phyloP scores from a whole-genome alignment of 2,113 vertebrate genomes.

The Pitta sordida region DNA sequence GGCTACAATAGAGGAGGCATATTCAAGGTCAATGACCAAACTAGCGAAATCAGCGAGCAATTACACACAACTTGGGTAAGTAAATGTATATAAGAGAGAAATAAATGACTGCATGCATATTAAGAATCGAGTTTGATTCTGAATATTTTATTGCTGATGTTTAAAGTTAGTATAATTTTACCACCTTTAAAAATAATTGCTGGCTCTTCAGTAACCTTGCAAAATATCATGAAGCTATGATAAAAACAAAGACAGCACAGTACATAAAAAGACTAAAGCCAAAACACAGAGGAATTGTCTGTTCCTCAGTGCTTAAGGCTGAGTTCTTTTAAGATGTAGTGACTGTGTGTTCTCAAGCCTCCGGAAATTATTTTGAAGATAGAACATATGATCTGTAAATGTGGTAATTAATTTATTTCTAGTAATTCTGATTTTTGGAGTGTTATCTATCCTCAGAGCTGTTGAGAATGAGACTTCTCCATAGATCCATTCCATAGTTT shows the following conservation, averaged over 20 bases:
- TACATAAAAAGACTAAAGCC: neutral
- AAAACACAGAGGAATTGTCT: neutral
- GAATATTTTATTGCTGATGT: neutral
- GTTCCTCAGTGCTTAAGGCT: neutral
- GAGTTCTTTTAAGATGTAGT: neutral
- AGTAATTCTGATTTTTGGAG: neutral
- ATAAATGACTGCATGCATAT: neutral
- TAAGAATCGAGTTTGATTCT: neutral
- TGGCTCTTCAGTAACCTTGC: neutral
- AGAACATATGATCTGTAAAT: neutral
- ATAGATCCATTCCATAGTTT: neutral
- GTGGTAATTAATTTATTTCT: neutral
- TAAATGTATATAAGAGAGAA: constrained; percentile 34
- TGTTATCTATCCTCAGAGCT: neutral
- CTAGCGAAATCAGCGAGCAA: constrained; percentile 93
- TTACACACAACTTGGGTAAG: constrained; percentile 95
- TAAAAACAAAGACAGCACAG: neutral
- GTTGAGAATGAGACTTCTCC: neutral
- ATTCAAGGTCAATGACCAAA: constrained; percentile 96
- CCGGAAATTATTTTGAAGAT: neutral
- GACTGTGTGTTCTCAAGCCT: neutral
- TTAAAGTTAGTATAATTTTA: neutral
- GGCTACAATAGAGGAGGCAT: constrained; percentile 91
- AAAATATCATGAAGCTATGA: neutral
- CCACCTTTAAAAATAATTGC: neutral